Evolutionary conservation across 2,888 invertebrate genomes (phyloP), one percentile per base, ranked within the genome.

Genomic region (Diarsia mendica): DNA sequence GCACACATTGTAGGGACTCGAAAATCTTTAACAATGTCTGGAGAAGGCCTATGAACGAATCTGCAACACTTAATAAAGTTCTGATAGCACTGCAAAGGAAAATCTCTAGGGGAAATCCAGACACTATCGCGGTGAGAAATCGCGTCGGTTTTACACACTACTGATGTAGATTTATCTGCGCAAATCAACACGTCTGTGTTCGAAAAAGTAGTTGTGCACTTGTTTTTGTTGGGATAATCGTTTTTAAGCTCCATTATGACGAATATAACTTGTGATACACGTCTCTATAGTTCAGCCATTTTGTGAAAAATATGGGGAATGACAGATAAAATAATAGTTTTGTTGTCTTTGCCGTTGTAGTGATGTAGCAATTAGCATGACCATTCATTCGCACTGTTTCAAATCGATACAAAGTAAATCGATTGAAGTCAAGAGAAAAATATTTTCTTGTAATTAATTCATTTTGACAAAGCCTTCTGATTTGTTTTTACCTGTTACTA

Each of bases 251-350:
- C 96, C 96, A 96, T 96, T 95, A 90, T 96, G 91, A 90, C 90
- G 88, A 83, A 67, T 78, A 82, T 82, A 77, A 85, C 61, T 82
- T 82, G 53, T 92, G 89, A 92, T 91, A 91, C 93, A 95, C 96
- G 95, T 96, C 94, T 94, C 94, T 94, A 96, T 90, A 94, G 91
- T 95, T 95, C 96, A 93, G 96, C 96, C 96, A 96, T 96, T 95
- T 96, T 96, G 96, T 90, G 87, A 90, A 92, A 93, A 91, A 87
- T 89, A 84, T 79, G 51, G 20, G 72, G 39, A 61, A 65, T 86
- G 89, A 87, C 85, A 89, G 79, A 66, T 83, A 64, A 58, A 61
- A 66, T 75, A 75, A 70, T 68, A 28, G 28, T 81, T 84, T 78
- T 86, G 75, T 87, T 86, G 79, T 83, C 82, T 79, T 44, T 81